Conservation (phyloP, 2,888 invertebrate genomes). For the Drosophila parthenogenetica region DNA sequence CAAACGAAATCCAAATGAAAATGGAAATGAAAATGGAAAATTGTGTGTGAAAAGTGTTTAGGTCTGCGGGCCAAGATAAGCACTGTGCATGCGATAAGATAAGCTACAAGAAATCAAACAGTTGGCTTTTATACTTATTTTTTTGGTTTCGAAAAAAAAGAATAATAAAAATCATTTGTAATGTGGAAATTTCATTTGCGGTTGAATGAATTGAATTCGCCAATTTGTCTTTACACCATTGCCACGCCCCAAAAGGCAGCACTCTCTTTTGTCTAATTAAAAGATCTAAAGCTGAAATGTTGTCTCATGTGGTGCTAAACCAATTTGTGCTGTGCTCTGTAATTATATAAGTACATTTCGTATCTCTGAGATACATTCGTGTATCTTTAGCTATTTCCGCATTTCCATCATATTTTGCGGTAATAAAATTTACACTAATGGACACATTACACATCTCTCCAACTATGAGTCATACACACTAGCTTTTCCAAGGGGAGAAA, state of each 20-base stretch:
- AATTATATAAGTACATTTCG: constrained; percentile 63
- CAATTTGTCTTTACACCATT: neutral
- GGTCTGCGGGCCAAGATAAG: constrained; percentile 54
- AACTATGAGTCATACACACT: constrained; percentile 42
- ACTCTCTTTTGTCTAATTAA: constrained; percentile 51
- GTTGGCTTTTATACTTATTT: constrained; percentile 43
- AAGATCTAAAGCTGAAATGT: constrained; percentile 43
- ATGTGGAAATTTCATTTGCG: constrained; percentile 51
- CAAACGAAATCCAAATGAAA: no score
- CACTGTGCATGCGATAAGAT: constrained; percentile 60
- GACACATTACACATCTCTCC: constrained; percentile 61
- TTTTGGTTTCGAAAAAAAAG: constrained; percentile 3
- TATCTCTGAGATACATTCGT: constrained; percentile 46
- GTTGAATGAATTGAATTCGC: constrained; percentile 54
- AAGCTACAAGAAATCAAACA: constrained; percentile 63
- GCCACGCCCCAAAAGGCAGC: neutral
- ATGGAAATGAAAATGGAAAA: constrained; percentile 19
- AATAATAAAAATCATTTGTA: constrained; percentile 55
- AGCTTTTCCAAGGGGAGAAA: neutral
- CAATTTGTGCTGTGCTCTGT: constrained; percentile 59
- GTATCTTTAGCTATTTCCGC: constrained; percentile 21
- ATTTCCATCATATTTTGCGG: constrained; percentile 50
- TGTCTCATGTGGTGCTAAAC: constrained; percentile 63
- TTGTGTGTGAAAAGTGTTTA: constrained; percentile 37
- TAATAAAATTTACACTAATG: constrained; percentile 75